Percentiles rank a stretch among this genome's conserved stretches.
Conservation (phyloP, 2,113 vertebrate genomes). For the Laticauda laticaudata region DNA sequence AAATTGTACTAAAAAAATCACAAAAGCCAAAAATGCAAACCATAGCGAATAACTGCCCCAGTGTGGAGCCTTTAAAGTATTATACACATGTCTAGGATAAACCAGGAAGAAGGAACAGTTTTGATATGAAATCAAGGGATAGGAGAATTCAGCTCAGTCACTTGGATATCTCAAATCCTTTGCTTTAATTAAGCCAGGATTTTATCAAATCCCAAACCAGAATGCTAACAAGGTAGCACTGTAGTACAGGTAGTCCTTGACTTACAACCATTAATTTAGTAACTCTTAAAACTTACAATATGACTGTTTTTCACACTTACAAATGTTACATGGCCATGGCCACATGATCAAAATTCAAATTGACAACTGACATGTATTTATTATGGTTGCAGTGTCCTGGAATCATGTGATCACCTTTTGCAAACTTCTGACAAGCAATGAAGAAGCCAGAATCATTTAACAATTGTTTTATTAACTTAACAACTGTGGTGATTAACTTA, state of each 20-base stretch:
- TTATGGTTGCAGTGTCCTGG: too few species aligned
- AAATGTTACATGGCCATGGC: too few species aligned
- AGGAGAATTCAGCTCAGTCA: neutral
- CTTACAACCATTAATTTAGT: neutral
- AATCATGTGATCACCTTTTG: too few species aligned
- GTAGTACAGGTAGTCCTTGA: neutral
- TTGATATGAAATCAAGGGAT: neutral
- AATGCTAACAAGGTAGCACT: neutral
- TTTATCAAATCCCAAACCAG: neutral
- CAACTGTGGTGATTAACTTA: too few species aligned
- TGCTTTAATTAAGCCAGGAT: neutral
- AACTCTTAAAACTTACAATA: too few species aligned
- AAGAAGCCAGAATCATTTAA: too few species aligned
- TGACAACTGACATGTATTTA: too few species aligned
- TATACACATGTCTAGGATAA: neutral
- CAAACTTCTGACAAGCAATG: too few species aligned
- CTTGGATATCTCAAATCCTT: neutral
- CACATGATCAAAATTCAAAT: too few species aligned
- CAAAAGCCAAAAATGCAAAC: neutral
- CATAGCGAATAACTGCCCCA: neutral
- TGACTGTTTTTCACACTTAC: too few species aligned
- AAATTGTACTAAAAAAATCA: neutral
- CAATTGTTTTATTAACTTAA: too few species aligned
- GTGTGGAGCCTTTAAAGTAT: neutral
- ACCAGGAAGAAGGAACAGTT: neutral